A percentile compares a stretch with the other conserved stretches of the same genome.
phyloP scores from a whole-genome alignment of 2,888 invertebrate species.

The Oligia fasciuncula region DNA sequence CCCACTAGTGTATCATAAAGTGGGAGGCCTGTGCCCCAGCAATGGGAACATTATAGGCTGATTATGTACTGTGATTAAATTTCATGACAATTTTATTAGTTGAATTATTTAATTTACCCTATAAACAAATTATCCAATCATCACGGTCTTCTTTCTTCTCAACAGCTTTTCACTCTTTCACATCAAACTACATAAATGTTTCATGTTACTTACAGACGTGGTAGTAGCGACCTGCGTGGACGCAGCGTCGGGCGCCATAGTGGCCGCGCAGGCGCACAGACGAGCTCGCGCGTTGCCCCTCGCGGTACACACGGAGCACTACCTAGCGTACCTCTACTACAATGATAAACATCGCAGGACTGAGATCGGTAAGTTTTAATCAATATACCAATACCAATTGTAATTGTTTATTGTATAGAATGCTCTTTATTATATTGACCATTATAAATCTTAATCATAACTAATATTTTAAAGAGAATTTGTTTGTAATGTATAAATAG shows the following conservation, averaged over 20 bases:
- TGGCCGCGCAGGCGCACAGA: conserved; percentile 96
- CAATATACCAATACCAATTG: not conserved
- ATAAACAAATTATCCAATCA: not conserved
- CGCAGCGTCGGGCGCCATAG: conserved; percentile 96
- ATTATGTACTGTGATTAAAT: not conserved
- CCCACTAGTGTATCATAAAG: not conserved
- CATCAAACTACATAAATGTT: not conserved
- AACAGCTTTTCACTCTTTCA: not conserved
- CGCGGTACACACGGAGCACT: conserved; percentile 98
- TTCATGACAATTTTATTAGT: not conserved
- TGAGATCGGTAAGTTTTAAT: conserved; percentile 92
- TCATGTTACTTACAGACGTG: conserved; percentile 88
- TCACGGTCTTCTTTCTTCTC: not conserved
- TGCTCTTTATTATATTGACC: not conserved
- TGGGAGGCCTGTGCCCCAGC: no score
- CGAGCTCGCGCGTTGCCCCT: conserved; percentile 95
- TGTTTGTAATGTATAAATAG: no score
- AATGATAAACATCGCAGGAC: conserved; percentile 97
- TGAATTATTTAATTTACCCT: not conserved
- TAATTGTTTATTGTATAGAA: not conserved
- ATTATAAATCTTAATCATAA: not conserved
- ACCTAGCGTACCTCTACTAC: conserved; percentile 97
- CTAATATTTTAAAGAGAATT: no score
- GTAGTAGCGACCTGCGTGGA: conserved; percentile 97
- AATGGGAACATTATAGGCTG: no score